Percentiles rank a stretch among this genome's conserved stretches.
phyloP scores from a whole-genome alignment of 2,797 vertebrate species.

The Intellagama lesueurii region DNA sequence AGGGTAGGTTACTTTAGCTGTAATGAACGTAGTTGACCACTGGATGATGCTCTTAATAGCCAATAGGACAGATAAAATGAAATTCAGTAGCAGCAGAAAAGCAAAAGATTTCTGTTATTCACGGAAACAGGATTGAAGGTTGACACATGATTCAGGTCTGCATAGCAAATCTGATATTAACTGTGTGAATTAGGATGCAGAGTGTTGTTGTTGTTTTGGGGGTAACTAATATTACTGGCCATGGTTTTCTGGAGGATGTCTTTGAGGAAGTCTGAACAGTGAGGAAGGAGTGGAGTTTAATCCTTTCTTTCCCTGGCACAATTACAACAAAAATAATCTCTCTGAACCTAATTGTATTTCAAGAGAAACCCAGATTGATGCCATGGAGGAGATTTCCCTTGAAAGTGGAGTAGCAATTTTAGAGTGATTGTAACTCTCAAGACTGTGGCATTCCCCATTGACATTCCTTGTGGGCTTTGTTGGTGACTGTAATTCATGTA shows the following conservation, averaged over 20 bases:
- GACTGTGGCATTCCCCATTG: no score
- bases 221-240: background rate
- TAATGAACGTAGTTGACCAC: background rate
- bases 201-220: background rate
- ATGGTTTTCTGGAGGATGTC: background rate
- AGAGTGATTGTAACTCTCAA: background rate
- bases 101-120: background rate
- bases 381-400: background rate
- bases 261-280: background rate
- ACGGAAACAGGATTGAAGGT: background rate
- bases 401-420: background rate
- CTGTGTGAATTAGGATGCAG: background rate
- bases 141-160: background rate
- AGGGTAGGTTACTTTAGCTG: background rate
- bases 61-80: background rate
- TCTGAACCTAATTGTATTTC: background rate
- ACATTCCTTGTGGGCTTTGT: background rate
- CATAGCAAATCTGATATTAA: background rate
- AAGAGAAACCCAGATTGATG: background rate
- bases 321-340: background rate
- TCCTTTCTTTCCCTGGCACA: background rate
- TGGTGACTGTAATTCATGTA: background rate
- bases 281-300: background rate
- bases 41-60: background rate
- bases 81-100: background rate